phyloP scores from a whole-genome alignment of 1,140 invertebrate genomes.

The Magallana angulata region DNA sequence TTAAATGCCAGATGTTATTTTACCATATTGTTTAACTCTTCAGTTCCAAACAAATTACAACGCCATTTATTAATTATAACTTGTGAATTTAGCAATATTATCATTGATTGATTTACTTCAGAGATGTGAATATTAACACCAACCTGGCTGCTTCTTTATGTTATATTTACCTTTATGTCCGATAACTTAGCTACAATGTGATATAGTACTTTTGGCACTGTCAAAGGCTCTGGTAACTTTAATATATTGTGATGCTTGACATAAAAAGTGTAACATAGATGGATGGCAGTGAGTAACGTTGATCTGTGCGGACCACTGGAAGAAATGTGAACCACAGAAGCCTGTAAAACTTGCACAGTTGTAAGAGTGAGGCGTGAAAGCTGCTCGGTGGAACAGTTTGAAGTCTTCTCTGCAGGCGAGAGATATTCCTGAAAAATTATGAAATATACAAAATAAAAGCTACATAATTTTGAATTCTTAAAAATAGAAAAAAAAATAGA shows the following conservation, averaged over 20 bases:
- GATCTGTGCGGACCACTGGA: neutral
- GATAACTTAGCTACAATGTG: slow-evolving; percentile 53
- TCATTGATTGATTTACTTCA: too few species aligned
- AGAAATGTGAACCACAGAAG: neutral
- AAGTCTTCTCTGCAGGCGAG: neutral
- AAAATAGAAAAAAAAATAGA: neutral
- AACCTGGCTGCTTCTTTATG: too few species aligned
- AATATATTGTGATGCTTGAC: slow-evolving; percentile 34
- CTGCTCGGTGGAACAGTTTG: neutral
- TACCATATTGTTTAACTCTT: too few species aligned
- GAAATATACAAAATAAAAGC: too few species aligned
- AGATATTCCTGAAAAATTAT: neutral
- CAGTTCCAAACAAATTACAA: too few species aligned
- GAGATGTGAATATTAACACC: too few species aligned
- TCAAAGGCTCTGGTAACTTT: slow-evolving; percentile 39
- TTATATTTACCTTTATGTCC: neutral
- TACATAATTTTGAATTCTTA: too few species aligned
- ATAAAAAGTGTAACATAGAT: slow-evolving; percentile 44
- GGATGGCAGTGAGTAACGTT: slow-evolving; percentile 37
- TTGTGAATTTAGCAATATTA: too few species aligned
- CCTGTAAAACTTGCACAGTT: slow-evolving; percentile 9
- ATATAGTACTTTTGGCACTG: slow-evolving; percentile 50
- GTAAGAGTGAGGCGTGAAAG: slow-evolving; percentile 8
- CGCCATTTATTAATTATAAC: too few species aligned
- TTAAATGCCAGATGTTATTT: too few species aligned